phyloP scores from a whole-genome alignment of 2,797 vertebrate species.

The Valencia hispanica region DNA sequence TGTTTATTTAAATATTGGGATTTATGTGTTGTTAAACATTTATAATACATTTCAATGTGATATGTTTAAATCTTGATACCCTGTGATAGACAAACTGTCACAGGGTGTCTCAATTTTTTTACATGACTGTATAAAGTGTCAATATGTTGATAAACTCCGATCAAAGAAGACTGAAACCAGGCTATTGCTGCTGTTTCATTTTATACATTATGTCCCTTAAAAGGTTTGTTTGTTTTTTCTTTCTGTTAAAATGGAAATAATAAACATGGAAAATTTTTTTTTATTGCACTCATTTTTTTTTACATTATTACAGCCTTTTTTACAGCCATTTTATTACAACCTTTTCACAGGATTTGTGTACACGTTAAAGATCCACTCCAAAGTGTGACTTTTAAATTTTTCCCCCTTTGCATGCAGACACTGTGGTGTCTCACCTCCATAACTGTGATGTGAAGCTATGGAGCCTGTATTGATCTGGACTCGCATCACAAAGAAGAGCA shows the following conservation, averaged over 20 bases:
- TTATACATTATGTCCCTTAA: background rate
- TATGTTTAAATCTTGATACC: no score
- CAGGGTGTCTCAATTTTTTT: background rate
- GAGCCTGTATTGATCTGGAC: slow-evolving; percentile 72
- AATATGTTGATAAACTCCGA: background rate
- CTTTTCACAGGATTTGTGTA: background rate
- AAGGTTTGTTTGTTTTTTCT: background rate
- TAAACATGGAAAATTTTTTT: background rate
- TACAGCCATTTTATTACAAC: background rate
- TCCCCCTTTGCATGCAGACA: slow-evolving; percentile 6
- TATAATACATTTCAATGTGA: no score
- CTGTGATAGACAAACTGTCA: background rate
- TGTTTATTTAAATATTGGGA: no score
- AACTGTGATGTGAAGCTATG: slow-evolving; percentile 50
- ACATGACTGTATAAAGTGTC: background rate
- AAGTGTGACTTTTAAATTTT: background rate
- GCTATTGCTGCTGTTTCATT: background rate
- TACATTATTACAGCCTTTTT: background rate
- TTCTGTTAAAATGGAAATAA: background rate
- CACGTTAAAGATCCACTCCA: background rate
- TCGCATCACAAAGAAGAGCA: slow-evolving; percentile 69
- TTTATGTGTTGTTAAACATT: no score
- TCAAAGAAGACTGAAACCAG: no score
- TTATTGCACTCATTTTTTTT: background rate
- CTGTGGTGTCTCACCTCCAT: slow-evolving; percentile 34